Evolutionary conservation across 2,888 invertebrate species (phyloP), one percentile per base, ranked within the genome.

Genomic region (Zeuzera pyrina): DNA sequence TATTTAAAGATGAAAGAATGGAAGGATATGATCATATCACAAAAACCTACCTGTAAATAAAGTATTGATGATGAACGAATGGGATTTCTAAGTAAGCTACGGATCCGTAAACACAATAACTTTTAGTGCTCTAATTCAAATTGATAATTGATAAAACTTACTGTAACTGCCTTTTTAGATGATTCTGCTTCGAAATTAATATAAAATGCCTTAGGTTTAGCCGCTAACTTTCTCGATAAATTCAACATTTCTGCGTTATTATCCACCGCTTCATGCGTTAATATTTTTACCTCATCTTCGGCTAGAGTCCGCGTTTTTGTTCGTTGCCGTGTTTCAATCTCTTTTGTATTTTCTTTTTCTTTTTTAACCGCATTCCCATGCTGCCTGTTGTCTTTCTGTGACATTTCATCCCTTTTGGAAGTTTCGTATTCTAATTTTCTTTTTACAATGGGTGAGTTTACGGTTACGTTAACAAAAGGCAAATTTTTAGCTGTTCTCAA

Each of bases 201-300:
- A 44, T 53, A 84, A 54, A 74, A 84, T 0, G 74, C 64, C 41
- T 83, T 81, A 1, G 83, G 72, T 11, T 74, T 62, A 2, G 78
- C 81, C 0, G 34, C 48, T 2, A 83, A 41, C 24, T 57, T 65
- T 3, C 48, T 43, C 0, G 67, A 43, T 22, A 78, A 46, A 43
- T 73, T 73, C 2, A 58, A 33, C 73, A 83, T 74, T 45, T 69
- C 71, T 0, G 39, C 49, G 41, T 81, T 83, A 50, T 77, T 78
- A 33, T 78, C 71, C 0, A 74, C 55, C 0, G 35, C 49, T 2
- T 63, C 63, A 1, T 61, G 42, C 2, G 55, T 78, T 6, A 81
- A 42, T 1, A 79, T 49, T 42, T 77, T 81, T 0, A 78, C 71
- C 57, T 84, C 84, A 35, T 62, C 52, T 7, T 78, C 76, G n/a